Percentiles rank a stretch among this genome's conserved stretches.
Evolutionary conservation across 2,113 vertebrate species (phyloP).

Genomic region (Cepphus grylle): DNA sequence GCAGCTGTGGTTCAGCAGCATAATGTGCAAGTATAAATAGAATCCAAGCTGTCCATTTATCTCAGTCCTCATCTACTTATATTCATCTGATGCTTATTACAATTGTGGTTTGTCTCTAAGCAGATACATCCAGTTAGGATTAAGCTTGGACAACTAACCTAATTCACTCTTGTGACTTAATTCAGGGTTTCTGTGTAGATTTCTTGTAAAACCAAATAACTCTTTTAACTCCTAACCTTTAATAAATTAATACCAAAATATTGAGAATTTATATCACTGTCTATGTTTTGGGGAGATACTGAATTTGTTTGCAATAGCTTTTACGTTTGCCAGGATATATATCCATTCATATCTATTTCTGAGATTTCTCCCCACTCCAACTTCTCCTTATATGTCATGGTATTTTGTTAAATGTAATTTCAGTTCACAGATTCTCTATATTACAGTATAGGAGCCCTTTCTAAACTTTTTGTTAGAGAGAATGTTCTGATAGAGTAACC

Average conservation of each 20-base stretch:
- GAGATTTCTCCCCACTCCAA: neutral
- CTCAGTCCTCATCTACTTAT: slow-evolving; percentile 40
- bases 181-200: neutral
- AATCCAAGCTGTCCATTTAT: slow-evolving; percentile 47
- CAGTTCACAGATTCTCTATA: neutral
- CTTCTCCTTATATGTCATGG: neutral
- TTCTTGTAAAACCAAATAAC: neutral
- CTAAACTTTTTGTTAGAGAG: neutral
- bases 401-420: neutral
- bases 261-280: neutral
- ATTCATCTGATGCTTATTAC: slow-evolving; percentile 47
- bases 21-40: slow-evolving; percentile 53
- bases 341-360: neutral
- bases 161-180: neutral
- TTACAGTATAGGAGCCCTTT: neutral
- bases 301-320: neutral
- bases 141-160: slow-evolving; percentile 47
- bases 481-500: neutral
- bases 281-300: neutral
- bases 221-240: neutral
- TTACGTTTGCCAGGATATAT: neutral
- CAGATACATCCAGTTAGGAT: slow-evolving; percentile 41
- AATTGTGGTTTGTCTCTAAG: neutral
- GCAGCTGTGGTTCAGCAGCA: neutral
- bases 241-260: neutral